Conservation (phyloP, 2,113 vertebrate genomes). For the Marmota flaviventris region DNA sequence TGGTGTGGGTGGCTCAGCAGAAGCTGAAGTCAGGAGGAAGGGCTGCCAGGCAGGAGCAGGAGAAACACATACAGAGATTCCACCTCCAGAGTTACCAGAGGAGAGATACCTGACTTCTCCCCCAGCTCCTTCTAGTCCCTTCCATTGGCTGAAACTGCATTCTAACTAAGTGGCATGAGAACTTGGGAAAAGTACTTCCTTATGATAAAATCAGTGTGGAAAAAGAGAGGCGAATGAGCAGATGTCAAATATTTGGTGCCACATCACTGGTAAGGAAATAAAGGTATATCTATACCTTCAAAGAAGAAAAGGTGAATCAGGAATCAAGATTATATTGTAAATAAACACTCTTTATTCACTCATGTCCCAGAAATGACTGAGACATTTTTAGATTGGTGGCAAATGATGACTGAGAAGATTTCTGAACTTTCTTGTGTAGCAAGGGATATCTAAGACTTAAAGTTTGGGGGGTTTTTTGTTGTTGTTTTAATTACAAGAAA, state of each 20-base stretch:
- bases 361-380: neutral
- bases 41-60: neutral
- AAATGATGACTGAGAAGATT: neutral
- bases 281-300: neutral
- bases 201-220: neutral
- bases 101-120: neutral
- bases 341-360: neutral
- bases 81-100: neutral
- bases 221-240: neutral
- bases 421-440: slow-evolving; percentile 33
- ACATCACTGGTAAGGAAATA: neutral
- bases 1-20: rapidly evolving
- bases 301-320: neutral
- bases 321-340: slow-evolving; percentile 31
- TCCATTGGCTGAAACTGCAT: neutral
- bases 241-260: neutral
- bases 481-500: neutral
- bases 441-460: neutral
- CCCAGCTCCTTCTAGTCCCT: neutral
- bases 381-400: neutral
- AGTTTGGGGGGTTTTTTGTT: neutral
- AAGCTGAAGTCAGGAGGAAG: neutral
- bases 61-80: neutral
- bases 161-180: neutral
- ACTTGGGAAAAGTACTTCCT: neutral